A percentile compares a stretch with the other conserved stretches of the same genome.
phyloP scores from a whole-genome alignment of 2,113 vertebrate species.

The Lampris megalopsis region DNA sequence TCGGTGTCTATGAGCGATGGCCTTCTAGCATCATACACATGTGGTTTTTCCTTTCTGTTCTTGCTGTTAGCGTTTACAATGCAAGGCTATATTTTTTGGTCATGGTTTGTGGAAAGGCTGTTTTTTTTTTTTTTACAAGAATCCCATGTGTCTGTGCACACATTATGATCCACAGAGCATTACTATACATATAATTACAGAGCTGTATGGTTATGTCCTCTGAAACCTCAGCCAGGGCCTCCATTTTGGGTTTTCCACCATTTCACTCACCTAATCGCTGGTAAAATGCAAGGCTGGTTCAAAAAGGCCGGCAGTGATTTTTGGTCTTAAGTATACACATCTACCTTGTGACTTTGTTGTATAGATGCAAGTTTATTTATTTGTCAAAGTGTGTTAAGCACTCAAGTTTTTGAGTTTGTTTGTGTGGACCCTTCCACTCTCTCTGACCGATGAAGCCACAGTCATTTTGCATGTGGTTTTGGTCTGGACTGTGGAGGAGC shows the following conservation, averaged over 20 bases:
- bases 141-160: constrained; percentile 46
- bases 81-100: constrained; percentile 65
- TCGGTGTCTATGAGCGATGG: constrained; percentile 17
- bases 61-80: constrained; percentile 46
- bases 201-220: constrained; percentile 75
- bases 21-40: constrained; percentile 28
- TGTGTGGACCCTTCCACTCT: constrained; percentile 57
- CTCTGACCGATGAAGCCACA: constrained; percentile 74
- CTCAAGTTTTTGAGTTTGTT: constrained; percentile 51
- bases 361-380: constrained; percentile 37
- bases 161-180: constrained; percentile 70
- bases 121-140: constrained; percentile 55
- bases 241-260: constrained; percentile 78
- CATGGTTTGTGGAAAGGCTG: constrained; percentile 55
- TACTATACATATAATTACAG: constrained; percentile 80
- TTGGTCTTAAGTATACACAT: constrained; percentile 26
- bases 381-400: constrained; percentile 17
- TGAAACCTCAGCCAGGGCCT: constrained; percentile 76
- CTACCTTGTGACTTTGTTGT: constrained; percentile 21
- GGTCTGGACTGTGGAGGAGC: constrained; percentile 60
- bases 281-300: constrained; percentile 7
- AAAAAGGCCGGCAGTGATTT: constrained; percentile 23
- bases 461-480: constrained; percentile 77
- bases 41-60: constrained; percentile 38
- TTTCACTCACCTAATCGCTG: constrained; percentile 41